Conservation (phyloP, 2,888 invertebrate genomes). For the Agrypnus murinus region DNA sequence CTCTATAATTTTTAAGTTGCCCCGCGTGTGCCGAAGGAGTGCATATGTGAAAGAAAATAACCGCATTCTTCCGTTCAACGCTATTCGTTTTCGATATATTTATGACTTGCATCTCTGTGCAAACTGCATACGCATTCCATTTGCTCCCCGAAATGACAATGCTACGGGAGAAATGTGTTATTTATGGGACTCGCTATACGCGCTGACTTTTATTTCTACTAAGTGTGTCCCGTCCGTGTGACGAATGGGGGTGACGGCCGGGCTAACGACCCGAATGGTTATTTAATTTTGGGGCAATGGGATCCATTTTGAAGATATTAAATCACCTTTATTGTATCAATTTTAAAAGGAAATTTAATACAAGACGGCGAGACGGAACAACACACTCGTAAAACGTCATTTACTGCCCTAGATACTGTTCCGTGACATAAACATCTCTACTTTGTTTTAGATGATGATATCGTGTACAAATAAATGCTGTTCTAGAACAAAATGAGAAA, state of each 20-base stretch:
- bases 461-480: neutral
- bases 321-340: constrained; percentile 60
- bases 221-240: constrained; percentile 57
- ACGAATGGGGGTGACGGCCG: constrained; percentile 59
- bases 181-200: constrained; percentile 63
- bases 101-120: constrained; percentile 61
- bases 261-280: constrained; percentile 61
- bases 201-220: constrained; percentile 63
- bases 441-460: constrained; percentile 19
- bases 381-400: constrained; percentile 24
- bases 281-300: constrained; percentile 62
- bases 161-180: constrained; percentile 62
- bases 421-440: constrained; percentile 24
- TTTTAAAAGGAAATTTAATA: constrained; percentile 12
- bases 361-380: constrained; percentile 14
- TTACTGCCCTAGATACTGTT: constrained; percentile 29
- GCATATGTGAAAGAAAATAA: constrained; percentile 64
- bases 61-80: constrained; percentile 63
- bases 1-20: constrained; percentile 59
- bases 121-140: constrained; percentile 63
- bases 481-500: neutral
- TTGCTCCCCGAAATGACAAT: constrained; percentile 61
- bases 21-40: constrained; percentile 52
- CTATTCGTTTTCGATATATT: constrained; percentile 63
- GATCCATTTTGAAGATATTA: constrained; percentile 58